phyloP scores from a whole-genome alignment of 2,797 vertebrate genomes.

The Rhinogobio ventralis region DNA sequence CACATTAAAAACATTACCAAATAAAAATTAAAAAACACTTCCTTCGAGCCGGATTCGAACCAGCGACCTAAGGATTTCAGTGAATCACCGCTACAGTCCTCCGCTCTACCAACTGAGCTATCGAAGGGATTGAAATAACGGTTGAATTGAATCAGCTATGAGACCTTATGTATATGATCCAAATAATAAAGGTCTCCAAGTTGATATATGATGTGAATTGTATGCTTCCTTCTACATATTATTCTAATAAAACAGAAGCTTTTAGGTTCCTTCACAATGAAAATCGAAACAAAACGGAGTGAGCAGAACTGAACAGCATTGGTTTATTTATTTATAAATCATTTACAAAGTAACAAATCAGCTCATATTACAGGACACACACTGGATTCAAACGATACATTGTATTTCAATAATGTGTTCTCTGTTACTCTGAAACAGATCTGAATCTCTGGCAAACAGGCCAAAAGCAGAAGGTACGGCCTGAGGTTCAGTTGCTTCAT shows the following conservation, averaged over 20 bases:
- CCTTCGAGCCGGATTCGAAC: constrained; percentile 52
- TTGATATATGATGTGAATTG: background rate
- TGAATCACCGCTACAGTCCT: constrained; percentile 2
- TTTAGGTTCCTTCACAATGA: background rate
- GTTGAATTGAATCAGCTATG: accelerated
- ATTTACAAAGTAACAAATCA: constrained; percentile 47
- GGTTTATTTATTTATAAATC: constrained; percentile 48
- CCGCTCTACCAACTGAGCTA: constrained; percentile 49
- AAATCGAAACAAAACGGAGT: background rate
- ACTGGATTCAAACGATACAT: background rate
- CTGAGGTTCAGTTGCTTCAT: background rate
- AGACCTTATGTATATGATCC: background rate
- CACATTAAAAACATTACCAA: too few relatives aligned
- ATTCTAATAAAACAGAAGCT: background rate
- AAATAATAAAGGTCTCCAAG: background rate
- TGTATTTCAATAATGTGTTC: background rate
- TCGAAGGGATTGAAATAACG: background rate
- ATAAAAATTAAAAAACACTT: background rate
- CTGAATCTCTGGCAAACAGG: background rate
- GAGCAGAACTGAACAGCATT: constrained; percentile 1
- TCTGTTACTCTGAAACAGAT: background rate
- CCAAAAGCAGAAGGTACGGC: background rate
- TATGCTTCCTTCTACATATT: background rate
- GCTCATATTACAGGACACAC: constrained; percentile 8
- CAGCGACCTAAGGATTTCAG: constrained; percentile 42